Base-by-base conservation (phyloP, 64 coral and sea anemone genomes). In the Trachythela sp. region DNA sequence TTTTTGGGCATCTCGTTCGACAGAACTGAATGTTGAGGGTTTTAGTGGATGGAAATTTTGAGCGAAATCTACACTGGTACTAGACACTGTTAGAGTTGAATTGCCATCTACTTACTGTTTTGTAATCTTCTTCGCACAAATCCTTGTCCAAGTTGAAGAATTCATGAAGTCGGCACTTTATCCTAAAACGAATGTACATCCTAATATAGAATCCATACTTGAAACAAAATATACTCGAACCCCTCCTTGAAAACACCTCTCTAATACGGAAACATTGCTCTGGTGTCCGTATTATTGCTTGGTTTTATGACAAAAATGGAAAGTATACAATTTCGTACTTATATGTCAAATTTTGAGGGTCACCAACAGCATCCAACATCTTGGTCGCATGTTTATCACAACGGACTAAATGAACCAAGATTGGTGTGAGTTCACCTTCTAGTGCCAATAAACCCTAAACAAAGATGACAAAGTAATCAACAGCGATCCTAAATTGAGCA, bases 381-480 rank as follows among this genome's bases (percentile, higher is more conserved):
- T 98, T 87, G n/a, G 95, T 98, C 13, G 91, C 92, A 54, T 94
- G 92, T 86, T 94, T 98, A 87, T 98, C 95, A 85, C 91, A 92
- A 34, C 95, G 88, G 30, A 98, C 95, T n/a, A 98, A 86, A 48
- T 98, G 95, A 45, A 98, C 95, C 40, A 98, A 77, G 41, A 98
- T 94, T 14, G 95, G 95, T 13, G 95, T 98, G 27, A 98, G 54
- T 83, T 98, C 95, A 36, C 95, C 95, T 87, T 98, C 95, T 14
- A 98, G 87, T 36, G 93, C 95, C 88, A 98, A 93, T 35, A 98
- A 93, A 15, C 95, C 95, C 95, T 98, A 20, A 0, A 86, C 15
- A 68, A 9, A 48, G 2, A 29, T 11, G 42, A 11, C 42, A 11
- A 45, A 45, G 11, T 6, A 45, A 45, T 45, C 11, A 45, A 6